A percentile compares a stretch with the other conserved stretches of the same genome.
phyloP scores from a whole-genome alignment of 2,113 vertebrate species.

The Pelvicachromis taeniatus region DNA sequence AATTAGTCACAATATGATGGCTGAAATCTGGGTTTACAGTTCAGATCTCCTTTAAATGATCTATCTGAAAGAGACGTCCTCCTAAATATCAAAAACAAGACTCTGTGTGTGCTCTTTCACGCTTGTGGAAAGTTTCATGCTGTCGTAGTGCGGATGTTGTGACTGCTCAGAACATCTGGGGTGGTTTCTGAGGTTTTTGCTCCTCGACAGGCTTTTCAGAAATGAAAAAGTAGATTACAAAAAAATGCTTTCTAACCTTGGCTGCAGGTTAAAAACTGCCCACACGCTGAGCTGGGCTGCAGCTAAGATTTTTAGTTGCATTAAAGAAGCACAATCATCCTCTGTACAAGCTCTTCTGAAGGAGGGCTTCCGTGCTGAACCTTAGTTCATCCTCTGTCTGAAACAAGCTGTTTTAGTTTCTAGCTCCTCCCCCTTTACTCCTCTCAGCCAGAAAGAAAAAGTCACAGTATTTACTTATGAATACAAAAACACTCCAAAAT shows the following conservation, averaged over 20 bases:
- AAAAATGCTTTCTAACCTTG: neutral
- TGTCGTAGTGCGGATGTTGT: neutral
- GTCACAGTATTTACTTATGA: neutral
- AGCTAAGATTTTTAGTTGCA: neutral
- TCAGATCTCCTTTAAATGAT: neutral
- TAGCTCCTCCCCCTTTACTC: too few species aligned
- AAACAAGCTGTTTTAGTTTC: too few species aligned
- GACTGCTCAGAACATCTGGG: neutral
- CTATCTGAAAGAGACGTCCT: neutral
- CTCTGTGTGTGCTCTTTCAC: fast-evolving
- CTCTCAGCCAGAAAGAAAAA: neutral
- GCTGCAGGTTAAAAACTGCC: neutral
- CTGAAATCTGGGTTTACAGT: neutral
- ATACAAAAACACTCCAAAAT: neutral
- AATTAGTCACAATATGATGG: too few species aligned
- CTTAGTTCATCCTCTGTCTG: neutral
- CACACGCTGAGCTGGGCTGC: neutral
- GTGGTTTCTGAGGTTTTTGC: neutral
- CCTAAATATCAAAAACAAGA: fast-evolving
- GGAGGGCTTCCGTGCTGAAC: fast-evolving
- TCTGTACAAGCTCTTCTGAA: neutral
- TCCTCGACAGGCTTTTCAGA: neutral
- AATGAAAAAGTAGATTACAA: too few species aligned
- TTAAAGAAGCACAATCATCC: neutral
- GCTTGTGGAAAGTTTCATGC: neutral